Base-by-base conservation (phyloP, 2,888 invertebrate genomes). In the Diaphora mendica region DNA sequence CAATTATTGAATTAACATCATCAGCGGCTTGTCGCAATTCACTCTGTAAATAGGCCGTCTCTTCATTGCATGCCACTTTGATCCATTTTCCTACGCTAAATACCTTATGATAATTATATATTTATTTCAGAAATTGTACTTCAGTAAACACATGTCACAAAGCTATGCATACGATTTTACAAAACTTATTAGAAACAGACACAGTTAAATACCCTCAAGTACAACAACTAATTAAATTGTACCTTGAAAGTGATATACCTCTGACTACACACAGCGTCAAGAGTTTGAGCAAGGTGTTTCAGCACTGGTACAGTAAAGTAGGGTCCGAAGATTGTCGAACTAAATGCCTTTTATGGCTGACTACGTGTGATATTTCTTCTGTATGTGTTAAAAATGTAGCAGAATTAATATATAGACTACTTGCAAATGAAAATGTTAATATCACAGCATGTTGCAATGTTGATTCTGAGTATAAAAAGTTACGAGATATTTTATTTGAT, bases 191-290 rank as follows among this genome's bases (percentile, higher is more conserved):
- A 74, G 82, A 83, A 44, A 79, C 87, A 26, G 85, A 90, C 70
- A 77, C 85, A 30, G 82, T 95, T n/a, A 89, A 89, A 71, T 92
- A 91, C 77, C 81, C 88, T 72, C 88, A 90, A 64, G 85, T 91
- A 13, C 89, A 92, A 76, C 88, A 92, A 8, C 80, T 96, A n/a
- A 82, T 94, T 33, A 91, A 93, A 80, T 82, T 94, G 39, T 96
- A 95, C 74, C 85, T 89, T 30, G 95, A 96, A 72, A 93, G 90
- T 77, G 93, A 91, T 69, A 94, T 95, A 91, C 93, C 93, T 5
- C 89, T 93, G 8, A 93, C 91, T 30, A 85, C 87, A 55, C 75
- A 85, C 48, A 94, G 92, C 78, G 81, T 95, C 5, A 82, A 77
- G 48, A 95, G 95, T 7, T 80, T 96, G 33, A 91, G 85, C 71